These are phyloP conservation scores for Panzeria rudis DNA, from an alignment of 2,888 invertebrate genomes.

Conservation along the genomic window DNA sequence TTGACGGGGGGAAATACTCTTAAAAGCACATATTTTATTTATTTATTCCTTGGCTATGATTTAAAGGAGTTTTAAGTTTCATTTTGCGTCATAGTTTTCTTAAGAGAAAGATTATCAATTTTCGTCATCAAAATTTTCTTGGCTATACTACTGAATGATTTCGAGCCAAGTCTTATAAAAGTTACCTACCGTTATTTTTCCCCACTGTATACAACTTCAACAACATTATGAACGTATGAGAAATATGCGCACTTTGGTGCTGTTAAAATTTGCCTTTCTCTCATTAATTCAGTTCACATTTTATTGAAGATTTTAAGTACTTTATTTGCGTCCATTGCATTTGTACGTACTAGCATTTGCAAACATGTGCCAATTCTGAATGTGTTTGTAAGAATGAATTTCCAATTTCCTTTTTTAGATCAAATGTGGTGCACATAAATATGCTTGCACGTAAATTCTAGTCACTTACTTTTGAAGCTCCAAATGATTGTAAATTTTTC, in stretches of 20 bases:
- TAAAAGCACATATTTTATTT: too few species aligned
- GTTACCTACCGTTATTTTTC: not conserved
- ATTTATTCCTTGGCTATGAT: too few species aligned
- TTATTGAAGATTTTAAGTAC: constrained; percentile 63
- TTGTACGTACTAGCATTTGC: not conserved
- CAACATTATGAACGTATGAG: not conserved
- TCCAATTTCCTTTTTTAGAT: constrained; percentile 62
- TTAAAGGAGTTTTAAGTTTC: too few species aligned
- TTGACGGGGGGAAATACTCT: too few species aligned
- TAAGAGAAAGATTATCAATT: too few species aligned
- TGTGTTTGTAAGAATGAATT: constrained; percentile 34
- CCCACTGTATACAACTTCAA: constrained; percentile 13
- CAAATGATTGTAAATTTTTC: constrained; percentile 43
- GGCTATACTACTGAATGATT: not conserved
- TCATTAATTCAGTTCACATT: constrained; percentile 67
- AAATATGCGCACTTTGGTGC: not conserved
- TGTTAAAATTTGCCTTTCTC: constrained; percentile 21
- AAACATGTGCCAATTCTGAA: not conserved
- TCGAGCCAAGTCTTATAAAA: too few species aligned
- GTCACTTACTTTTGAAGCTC: constrained; percentile 50
- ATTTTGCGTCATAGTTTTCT: too few species aligned
- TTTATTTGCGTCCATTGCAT: constrained; percentile 43
- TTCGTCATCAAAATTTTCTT: too few species aligned
- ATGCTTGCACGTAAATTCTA: constrained; percentile 42
- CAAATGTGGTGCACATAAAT: constrained; percentile 45